phyloP scores from a whole-genome alignment of 2,113 vertebrate species.

The Ceuthmochares aereus region DNA sequence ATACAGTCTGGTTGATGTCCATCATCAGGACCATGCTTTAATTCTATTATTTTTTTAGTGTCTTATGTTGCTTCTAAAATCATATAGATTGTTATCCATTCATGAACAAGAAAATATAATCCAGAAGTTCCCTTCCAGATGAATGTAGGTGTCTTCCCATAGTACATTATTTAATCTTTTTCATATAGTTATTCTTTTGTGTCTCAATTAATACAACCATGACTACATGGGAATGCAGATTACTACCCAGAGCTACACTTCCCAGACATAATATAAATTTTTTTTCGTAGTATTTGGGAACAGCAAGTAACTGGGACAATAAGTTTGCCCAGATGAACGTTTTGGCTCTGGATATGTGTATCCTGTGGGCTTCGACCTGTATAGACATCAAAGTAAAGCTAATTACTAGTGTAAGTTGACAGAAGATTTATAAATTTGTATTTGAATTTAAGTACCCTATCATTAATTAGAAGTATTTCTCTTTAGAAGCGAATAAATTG shows the following conservation, averaged over 20 bases:
- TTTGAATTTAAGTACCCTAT: neutral
- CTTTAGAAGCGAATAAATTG: constrained; percentile 34
- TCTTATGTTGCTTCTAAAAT: neutral
- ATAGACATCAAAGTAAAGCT: neutral
- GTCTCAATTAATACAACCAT: neutral
- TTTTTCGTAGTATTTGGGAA: neutral
- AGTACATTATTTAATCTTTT: neutral
- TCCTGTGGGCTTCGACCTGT: neutral
- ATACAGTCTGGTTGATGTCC: fast-evolving
- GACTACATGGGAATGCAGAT: neutral
- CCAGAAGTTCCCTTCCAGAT: neutral
- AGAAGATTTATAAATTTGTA: neutral
- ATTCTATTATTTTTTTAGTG: neutral
- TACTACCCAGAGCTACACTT: neutral
- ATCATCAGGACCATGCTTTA: neutral
- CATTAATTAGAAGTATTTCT: constrained; percentile 48
- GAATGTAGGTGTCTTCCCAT: neutral
- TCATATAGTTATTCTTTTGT: neutral
- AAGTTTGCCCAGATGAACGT: neutral
- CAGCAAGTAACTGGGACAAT: neutral
- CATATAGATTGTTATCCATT: neutral
- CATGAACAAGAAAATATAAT: neutral
- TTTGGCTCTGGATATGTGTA: neutral
- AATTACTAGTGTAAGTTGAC: neutral
- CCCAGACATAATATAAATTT: neutral